Conservation (phyloP, 2,113 vertebrate species). For the Coracopsis vasa region DNA sequence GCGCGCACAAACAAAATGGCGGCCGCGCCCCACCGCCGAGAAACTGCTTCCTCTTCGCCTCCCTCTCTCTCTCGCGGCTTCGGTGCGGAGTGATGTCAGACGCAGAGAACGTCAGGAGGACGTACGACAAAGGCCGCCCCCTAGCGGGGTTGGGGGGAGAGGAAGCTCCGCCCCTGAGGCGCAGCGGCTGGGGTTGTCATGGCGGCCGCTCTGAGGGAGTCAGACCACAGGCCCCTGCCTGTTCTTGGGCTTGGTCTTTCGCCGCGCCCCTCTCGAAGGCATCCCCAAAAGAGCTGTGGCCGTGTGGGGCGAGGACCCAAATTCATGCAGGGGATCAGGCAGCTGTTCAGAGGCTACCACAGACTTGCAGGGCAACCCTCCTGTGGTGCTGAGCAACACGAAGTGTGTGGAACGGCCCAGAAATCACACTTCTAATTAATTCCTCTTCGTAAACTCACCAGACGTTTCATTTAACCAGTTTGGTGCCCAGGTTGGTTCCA, state of each 20-base stretch:
- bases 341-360: neutral
- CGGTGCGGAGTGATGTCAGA: neutral
- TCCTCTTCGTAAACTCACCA: neutral
- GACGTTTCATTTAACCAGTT: too few species aligned
- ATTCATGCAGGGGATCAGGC: fast-evolving
- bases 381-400: fast-evolving
- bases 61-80: neutral
- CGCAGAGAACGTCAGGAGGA: neutral
- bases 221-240: fast-evolving
- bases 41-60: neutral
- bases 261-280: fast-evolving
- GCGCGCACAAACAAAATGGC: slow-evolving; percentile 58
- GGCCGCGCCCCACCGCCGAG: fast-evolving
- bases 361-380: too few species aligned
- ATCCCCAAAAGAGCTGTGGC: fast-evolving
- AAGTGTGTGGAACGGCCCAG: fast-evolving
- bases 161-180: fast-evolving
- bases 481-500: fast-evolving
- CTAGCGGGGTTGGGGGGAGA: fast-evolving
- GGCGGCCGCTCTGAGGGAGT: fast-evolving
- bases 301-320: fast-evolving
- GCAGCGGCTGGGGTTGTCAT: fast-evolving
- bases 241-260: neutral
- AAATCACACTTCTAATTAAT: fast-evolving
- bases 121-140: neutral